Percentiles rank a stretch among this genome's conserved stretches.
phyloP scores from a whole-genome alignment of 2,113 vertebrate species.

The Anguilla rostrata region DNA sequence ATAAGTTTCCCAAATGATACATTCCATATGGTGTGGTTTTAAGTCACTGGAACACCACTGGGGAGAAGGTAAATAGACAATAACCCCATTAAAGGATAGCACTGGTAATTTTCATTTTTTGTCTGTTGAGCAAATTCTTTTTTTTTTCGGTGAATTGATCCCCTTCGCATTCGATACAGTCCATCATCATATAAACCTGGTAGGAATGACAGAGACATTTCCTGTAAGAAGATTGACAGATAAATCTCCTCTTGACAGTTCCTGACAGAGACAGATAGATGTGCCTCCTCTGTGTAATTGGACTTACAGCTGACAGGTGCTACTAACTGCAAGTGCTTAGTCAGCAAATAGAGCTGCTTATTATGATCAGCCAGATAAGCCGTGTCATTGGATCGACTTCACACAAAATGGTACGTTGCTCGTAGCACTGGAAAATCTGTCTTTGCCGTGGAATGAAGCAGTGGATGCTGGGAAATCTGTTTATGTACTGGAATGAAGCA shows the following conservation, averaged over 20 bases:
- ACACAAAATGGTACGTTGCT: not conserved
- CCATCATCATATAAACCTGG: not conserved
- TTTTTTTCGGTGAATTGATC: not conserved
- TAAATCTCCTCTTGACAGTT: not conserved
- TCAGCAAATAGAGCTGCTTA: not conserved
- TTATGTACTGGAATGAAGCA: not conserved
- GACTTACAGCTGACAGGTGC: not conserved
- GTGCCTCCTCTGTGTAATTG: not conserved
- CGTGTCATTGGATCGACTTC: not conserved
- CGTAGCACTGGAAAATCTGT: not conserved
- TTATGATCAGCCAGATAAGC: not conserved
- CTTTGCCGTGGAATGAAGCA: not conserved
- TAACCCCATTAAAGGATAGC: not conserved
- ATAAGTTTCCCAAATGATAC: not conserved
- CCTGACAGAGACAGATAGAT: not conserved
- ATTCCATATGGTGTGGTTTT: not conserved
- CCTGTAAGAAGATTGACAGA: not conserved
- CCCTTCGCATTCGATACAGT: not conserved
- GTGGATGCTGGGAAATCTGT: not conserved
- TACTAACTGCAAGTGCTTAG: not conserved
- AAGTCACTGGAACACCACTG: not conserved
- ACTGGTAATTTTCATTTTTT: too few relatives aligned
- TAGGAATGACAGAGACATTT: not conserved
- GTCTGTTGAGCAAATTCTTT: too few relatives aligned
- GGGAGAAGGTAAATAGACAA: not conserved